These are phyloP conservation scores for Homarus americanus DNA, from an alignment of 1,140 invertebrate genomes.

Conservation along the genomic window DNA sequence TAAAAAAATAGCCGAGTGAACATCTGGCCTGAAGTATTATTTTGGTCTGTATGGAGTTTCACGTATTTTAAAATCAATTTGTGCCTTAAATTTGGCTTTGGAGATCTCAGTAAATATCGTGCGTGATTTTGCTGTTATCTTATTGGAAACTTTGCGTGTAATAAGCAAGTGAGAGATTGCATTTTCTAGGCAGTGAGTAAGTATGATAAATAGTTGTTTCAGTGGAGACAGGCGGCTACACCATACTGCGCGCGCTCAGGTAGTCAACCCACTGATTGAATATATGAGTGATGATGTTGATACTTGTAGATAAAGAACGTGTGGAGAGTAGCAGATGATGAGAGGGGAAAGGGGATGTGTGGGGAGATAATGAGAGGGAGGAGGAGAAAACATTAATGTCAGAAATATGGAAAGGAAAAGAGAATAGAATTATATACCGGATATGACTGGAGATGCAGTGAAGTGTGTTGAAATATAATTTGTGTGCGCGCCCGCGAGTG, in stretches of 20 bases:
- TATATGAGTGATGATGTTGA: constrained; percentile 22
- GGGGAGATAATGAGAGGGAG: neutral
- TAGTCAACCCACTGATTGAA: constrained; percentile 23
- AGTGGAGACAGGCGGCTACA: neutral
- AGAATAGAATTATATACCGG: neutral
- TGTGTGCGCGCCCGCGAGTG: too few species aligned
- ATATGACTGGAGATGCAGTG: neutral
- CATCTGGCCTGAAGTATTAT: neutral
- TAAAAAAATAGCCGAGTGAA: neutral
- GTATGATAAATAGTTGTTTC: neutral
- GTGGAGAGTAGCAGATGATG: neutral
- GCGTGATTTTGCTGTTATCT: constrained; percentile 11
- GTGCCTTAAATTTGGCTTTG: neutral
- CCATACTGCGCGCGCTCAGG: neutral
- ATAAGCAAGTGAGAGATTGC: constrained; percentile 28
- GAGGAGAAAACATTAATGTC: neutral
- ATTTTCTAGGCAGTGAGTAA: constrained; percentile 22
- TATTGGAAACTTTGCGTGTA: neutral
- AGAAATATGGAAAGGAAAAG: neutral
- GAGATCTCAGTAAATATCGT: neutral
- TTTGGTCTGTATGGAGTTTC: neutral
- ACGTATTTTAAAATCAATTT: neutral
- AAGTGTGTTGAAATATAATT: too few species aligned
- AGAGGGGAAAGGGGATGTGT: too few species aligned
- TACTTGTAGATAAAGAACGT: neutral